Conservation (phyloP, 1,140 invertebrate genomes). For the Fopius arisanus region DNA sequence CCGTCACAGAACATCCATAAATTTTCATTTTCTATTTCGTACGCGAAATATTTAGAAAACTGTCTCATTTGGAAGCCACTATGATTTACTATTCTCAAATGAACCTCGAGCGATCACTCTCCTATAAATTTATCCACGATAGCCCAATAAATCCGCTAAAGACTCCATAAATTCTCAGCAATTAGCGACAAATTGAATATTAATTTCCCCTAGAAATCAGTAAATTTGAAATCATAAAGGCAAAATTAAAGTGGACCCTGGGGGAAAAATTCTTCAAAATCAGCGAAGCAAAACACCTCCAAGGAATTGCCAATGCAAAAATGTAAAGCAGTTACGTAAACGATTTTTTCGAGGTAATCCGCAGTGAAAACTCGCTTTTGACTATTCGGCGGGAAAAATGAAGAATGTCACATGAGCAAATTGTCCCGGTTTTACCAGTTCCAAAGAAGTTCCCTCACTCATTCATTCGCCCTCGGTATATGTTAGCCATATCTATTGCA, state of each 20-base stretch:
- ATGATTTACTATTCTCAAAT: background rate
- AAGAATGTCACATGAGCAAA: background rate
- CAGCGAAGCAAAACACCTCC: background rate
- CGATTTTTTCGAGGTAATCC: background rate
- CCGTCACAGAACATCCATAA: background rate
- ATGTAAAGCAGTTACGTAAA: background rate
- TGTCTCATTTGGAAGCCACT: background rate
- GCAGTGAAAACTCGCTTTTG: background rate
- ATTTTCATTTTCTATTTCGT: constrained; percentile 7
- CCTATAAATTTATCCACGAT: background rate
- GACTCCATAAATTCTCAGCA: background rate
- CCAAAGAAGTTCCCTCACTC: background rate
- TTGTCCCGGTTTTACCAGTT: background rate
- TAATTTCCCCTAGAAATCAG: background rate
- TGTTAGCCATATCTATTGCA: background rate
- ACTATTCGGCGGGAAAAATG: background rate
- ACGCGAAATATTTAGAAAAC: constrained; percentile 1
- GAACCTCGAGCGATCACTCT: background rate
- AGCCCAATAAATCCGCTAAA: background rate
- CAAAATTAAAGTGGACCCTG: background rate
- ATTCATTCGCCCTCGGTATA: background rate
- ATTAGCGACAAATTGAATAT: background rate
- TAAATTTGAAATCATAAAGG: background rate
- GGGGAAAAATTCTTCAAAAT: background rate
- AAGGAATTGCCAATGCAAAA: background rate